A percentile compares a stretch with the other conserved stretches of the same genome.
Evolutionary conservation across 2,113 vertebrate species (phyloP).

Genomic region (Trinectes maculatus): DNA sequence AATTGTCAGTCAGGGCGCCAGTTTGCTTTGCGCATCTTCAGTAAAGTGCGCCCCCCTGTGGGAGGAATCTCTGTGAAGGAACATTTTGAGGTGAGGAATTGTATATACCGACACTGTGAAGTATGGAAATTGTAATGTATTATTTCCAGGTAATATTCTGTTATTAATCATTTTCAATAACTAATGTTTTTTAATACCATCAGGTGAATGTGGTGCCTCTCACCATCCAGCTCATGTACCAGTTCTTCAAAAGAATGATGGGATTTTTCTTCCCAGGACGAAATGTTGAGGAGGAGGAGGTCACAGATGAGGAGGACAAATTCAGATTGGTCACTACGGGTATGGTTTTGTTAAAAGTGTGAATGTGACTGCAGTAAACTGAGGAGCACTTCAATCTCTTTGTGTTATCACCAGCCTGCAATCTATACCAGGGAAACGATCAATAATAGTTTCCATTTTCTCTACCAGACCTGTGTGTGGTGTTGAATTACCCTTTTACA

Average conservation of each 20-base stretch:
- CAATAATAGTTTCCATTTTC: conserved; percentile 52
- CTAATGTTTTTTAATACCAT: not conserved
- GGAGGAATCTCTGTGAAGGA: conserved; percentile 99
- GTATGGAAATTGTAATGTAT: not conserved
- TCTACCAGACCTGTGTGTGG: conserved; percentile 27
- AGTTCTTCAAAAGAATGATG: conserved; percentile 99
- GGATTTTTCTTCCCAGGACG: conserved; percentile 98
- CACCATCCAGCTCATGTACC: conserved; percentile 98
- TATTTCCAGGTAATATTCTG: too few species aligned
- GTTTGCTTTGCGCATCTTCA: conserved; percentile 95
- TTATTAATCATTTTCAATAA: not conserved
- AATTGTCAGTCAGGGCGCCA: conserved; percentile 92
- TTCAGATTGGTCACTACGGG: conserved; percentile 97
- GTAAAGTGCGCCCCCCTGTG: conserved; percentile 97
- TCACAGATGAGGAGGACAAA: conserved; percentile 97
- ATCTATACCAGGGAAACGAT: conserved; percentile 26
- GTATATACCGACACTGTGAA: not conserved
- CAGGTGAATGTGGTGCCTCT: conserved; percentile 98
- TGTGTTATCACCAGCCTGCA: conserved; percentile 20
- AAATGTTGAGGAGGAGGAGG: conserved; percentile 95
- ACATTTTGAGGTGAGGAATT: conserved; percentile 92
- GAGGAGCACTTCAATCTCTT: not conserved
- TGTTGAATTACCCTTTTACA: conserved; percentile 54
- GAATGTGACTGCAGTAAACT: conserved; percentile 4
- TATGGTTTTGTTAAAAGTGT: conserved; percentile 57